These are phyloP conservation scores for Oreohelix idahoensis DNA, from an alignment of 1,140 invertebrate species.

Conservation along the genomic window DNA sequence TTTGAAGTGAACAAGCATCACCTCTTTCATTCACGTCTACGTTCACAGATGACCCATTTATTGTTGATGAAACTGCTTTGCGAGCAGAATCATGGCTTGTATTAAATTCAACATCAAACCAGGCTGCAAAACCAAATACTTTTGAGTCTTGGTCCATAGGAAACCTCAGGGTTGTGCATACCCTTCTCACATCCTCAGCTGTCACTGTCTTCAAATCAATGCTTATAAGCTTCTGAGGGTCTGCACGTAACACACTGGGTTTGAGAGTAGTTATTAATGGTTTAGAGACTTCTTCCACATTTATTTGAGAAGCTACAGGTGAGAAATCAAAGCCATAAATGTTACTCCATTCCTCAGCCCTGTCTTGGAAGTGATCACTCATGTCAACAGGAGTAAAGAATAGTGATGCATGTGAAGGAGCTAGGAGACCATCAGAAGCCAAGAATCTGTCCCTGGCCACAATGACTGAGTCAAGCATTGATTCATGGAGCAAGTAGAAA, in stretches of 20 bases:
- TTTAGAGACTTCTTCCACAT: conserved; percentile 51
- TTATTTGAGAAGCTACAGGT: conserved; percentile 50
- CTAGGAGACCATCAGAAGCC: conserved; percentile 59
- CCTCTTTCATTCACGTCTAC: background rate
- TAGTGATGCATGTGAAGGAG: conserved; percentile 62
- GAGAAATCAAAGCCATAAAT: conserved; percentile 70
- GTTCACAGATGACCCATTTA: background rate
- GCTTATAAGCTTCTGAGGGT: conserved; percentile 51
- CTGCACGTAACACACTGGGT: conserved; percentile 50
- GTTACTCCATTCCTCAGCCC: conserved; percentile 65
- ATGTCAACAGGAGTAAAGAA: conserved; percentile 62
- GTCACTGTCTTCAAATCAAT: conserved; percentile 63
- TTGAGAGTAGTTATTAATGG: conserved; percentile 57
- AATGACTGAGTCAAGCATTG: conserved; percentile 72
- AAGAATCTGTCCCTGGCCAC: conserved; percentile 69
- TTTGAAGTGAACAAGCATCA: conserved; percentile 17
- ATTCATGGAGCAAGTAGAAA: conserved; percentile 73
- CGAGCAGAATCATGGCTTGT: background rate
- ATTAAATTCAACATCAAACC: conserved; percentile 68
- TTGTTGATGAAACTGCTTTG: background rate
- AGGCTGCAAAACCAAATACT: conserved; percentile 65
- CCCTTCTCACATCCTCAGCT: conserved; percentile 54
- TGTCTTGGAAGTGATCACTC: conserved; percentile 56
- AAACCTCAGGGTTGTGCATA: conserved; percentile 47
- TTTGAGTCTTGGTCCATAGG: conserved; percentile 48